Evolutionary conservation across 2,113 vertebrate genomes (phyloP).

Genomic region (Piprites chloris): DNA sequence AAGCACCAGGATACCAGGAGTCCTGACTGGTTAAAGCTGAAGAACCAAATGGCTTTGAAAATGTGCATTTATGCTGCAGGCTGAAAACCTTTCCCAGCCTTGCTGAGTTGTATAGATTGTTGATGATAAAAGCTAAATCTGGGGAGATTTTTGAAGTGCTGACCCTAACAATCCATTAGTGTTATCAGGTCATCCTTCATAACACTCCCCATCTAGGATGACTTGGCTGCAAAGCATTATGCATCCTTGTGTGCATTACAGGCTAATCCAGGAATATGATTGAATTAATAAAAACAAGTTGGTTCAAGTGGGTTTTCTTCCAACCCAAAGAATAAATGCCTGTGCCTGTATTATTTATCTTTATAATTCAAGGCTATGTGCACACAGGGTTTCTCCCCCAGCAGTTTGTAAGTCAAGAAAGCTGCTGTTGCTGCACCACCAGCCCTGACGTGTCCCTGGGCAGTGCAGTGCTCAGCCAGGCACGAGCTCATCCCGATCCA

Average conservation of each 20-base stretch:
- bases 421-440: not conserved
- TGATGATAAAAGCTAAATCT: not conserved
- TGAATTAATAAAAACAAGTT: not conserved
- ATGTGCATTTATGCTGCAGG: not conserved
- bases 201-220: not conserved
- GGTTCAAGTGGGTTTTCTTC: not conserved
- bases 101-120: not conserved
- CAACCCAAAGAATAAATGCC: not conserved
- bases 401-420: not conserved
- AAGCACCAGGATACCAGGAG: not conserved
- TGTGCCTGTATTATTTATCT: not conserved
- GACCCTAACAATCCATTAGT: not conserved
- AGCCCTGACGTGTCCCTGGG: rapidly evolving
- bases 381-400: not conserved
- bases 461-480: not conserved
- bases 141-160: not conserved
- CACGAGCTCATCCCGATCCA: not conserved
- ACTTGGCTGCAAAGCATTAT: not conserved
- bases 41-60: not conserved
- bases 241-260: not conserved
- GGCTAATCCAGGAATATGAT: not conserved
- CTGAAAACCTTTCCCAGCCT: not conserved
- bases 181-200: not conserved
- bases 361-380: not conserved
- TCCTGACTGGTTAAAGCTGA: not conserved